A percentile compares a stretch with the other conserved stretches of the same genome.
phyloP scores from a whole-genome alignment of 2,797 vertebrate species.

The Cercopithecus mitis region DNA sequence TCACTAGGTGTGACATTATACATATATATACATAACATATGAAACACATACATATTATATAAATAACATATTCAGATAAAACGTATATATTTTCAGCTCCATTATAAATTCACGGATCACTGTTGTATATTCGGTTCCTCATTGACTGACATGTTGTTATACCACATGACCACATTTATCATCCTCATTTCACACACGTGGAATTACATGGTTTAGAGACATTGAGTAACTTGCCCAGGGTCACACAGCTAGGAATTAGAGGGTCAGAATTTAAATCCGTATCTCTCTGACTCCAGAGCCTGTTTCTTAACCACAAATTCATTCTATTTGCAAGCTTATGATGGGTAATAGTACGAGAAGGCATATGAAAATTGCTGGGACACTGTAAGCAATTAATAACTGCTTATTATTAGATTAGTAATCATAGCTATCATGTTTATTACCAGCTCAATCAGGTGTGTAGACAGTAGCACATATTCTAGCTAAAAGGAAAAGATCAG shows the following conservation, averaged over 20 bases:
- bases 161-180: not conserved
- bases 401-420: constrained; percentile 15
- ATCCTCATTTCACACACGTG: not conserved
- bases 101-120: not conserved
- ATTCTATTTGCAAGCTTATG: not conserved
- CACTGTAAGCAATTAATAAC: constrained; percentile 14
- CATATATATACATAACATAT: not conserved
- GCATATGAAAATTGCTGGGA: not conserved
- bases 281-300: not conserved
- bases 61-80: not conserved
- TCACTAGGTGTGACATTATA: not conserved
- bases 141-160: not conserved
- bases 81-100: not conserved
- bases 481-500: not conserved
- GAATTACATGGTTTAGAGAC: not conserved
- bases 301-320: constrained; percentile 10
- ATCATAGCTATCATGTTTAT: not conserved
- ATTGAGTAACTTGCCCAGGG: not conserved
- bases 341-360: not conserved
- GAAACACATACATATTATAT: not conserved
- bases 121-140: not conserved
- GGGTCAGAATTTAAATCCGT: not conserved
- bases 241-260: not conserved
- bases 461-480: not conserved
- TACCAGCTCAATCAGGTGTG: not conserved